phyloP scores from a whole-genome alignment of 2,113 vertebrate species.

The Bujurquina vittata region DNA sequence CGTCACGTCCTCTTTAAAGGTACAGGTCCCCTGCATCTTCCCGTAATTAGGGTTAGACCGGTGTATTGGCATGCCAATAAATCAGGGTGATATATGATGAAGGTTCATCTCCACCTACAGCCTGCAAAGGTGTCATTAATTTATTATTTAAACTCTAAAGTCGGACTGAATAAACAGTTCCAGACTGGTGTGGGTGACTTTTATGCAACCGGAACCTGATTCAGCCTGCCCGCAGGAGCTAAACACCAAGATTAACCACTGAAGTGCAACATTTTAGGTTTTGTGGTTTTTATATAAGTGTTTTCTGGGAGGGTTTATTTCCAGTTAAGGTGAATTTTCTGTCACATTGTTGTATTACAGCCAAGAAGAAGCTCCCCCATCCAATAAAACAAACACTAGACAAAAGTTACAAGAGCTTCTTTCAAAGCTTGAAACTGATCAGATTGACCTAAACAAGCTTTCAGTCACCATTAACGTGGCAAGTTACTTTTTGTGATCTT shows the following conservation, averaged over 20 bases:
- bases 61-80: slow-evolving; percentile 2
- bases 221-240: slow-evolving; percentile 35
- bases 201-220: slow-evolving; percentile 42
- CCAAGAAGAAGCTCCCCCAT: not conserved
- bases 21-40: slow-evolving; percentile 25
- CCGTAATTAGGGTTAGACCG: slow-evolving; percentile 35
- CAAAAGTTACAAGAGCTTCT: not conserved
- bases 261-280: not conserved
- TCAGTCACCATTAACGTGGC: not conserved
- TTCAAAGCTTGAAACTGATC: not conserved
- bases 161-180: slow-evolving; percentile 23
- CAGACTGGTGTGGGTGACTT: slow-evolving; percentile 46
- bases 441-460: not conserved
- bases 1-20: slow-evolving; percentile 22
- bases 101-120: slow-evolving; percentile 4
- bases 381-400: not conserved
- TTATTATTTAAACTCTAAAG: slow-evolving; percentile 43
- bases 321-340: not conserved
- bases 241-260: not conserved
- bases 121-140: slow-evolving; percentile 34
- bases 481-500: not conserved
- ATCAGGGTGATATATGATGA: slow-evolving; percentile 36
- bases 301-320: not conserved
- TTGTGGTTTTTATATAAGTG: not conserved
- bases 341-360: not conserved